phyloP scores from a whole-genome alignment of 2,113 vertebrate species.

The Cyanistes caeruleus region DNA sequence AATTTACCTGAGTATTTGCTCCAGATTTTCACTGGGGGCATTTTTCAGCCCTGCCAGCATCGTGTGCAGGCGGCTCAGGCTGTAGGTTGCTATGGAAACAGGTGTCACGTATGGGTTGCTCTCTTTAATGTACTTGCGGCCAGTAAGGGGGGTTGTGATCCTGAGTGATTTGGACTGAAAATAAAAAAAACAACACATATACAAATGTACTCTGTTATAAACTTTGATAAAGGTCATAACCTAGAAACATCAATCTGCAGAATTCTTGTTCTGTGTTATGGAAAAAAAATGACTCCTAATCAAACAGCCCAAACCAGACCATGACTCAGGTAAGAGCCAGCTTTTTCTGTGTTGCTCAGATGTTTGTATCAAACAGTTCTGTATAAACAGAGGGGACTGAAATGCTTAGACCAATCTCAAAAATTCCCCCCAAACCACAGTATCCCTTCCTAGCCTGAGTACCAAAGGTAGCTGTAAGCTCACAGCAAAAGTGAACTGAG shows the following conservation, averaged over 20 bases:
- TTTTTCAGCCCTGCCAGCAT: conserved; percentile 87
- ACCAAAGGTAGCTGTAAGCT: neutral
- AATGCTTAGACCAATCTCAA: neutral
- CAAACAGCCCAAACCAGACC: neutral
- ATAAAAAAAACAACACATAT: neutral
- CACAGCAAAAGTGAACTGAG: accelerated
- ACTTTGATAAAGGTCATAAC: neutral
- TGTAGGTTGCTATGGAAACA: conserved; percentile 83
- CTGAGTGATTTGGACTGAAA: conserved; percentile 81
- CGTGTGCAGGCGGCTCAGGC: conserved; percentile 86
- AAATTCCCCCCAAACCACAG: accelerated
- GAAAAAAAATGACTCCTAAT: neutral
- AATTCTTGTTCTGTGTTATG: neutral
- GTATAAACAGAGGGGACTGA: neutral
- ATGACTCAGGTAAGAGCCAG: neutral
- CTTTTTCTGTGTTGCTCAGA: neutral
- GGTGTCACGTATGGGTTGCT: conserved; percentile 78
- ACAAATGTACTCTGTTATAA: neutral
- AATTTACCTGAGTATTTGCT: conserved; percentile 82
- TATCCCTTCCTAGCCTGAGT: neutral
- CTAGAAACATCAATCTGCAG: neutral
- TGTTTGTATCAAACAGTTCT: neutral
- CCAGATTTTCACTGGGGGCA: conserved; percentile 83
- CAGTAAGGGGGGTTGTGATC: conserved; percentile 85
- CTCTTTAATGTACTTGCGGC: conserved; percentile 83